Percentiles rank a stretch among this genome's conserved stretches.
phyloP scores from a whole-genome alignment of 2,888 invertebrate species.

The Anagyrus pseudococci region DNA sequence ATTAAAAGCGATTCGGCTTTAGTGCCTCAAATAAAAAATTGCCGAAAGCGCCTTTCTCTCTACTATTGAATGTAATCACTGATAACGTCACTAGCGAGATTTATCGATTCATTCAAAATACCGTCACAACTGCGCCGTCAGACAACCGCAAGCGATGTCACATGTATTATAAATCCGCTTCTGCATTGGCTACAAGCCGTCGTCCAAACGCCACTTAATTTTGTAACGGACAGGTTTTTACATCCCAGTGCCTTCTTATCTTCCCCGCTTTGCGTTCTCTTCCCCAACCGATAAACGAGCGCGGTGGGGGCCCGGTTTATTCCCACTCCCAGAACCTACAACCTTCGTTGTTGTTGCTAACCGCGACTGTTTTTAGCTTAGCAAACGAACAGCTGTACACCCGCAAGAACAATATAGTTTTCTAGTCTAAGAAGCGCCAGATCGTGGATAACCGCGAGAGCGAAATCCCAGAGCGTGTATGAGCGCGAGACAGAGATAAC shows the following conservation, averaged over 20 bases:
- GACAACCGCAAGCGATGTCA: background rate
- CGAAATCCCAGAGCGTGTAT: constrained; percentile 7
- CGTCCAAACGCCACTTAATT: background rate
- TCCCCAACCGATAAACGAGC: constrained; percentile 18
- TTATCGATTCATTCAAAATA: background rate
- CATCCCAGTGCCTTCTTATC: constrained; percentile 12
- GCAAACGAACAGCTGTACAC: constrained; percentile 7
- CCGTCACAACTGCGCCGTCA: no score
- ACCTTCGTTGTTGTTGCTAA: background rate
- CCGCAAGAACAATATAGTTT: constrained; percentile 22
- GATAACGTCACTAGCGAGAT: constrained; percentile 16
- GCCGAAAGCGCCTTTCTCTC: no score
- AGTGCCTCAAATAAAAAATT: no score
- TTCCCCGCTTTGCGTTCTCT: constrained; percentile 10
- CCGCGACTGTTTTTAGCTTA: constrained; percentile 3
- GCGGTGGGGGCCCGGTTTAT: no score
- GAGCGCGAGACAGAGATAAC: constrained; percentile 1
- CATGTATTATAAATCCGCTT: constrained; percentile 17
- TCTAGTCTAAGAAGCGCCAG: constrained; percentile 32
- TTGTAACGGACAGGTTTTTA: constrained; percentile 5
- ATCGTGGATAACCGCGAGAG: constrained; percentile 1
- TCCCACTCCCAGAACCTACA: no score
- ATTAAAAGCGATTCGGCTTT: constrained; percentile 3
- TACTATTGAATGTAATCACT: constrained; percentile 1
- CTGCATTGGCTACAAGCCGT: constrained; percentile 3